Evolutionary conservation across 2,113 vertebrate species (phyloP).

Genomic region (Cephalopholis sonnerati): DNA sequence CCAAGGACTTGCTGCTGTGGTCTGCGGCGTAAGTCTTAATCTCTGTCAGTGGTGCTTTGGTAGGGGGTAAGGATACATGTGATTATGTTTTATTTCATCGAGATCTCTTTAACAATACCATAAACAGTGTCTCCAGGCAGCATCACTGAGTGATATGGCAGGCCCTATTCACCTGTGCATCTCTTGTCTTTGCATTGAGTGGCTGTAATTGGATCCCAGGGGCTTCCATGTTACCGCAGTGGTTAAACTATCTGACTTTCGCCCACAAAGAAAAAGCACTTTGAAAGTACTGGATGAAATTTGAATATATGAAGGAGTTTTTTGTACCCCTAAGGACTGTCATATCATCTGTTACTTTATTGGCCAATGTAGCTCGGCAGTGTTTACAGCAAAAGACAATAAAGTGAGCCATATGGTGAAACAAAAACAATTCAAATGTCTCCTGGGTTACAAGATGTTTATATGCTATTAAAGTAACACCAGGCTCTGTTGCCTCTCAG

Average conservation of each 20-base stretch:
- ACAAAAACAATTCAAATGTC: slow-evolving; percentile 28
- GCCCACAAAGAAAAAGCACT: slow-evolving; percentile 17
- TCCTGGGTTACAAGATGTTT: slow-evolving; percentile 49
- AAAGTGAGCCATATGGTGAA: slow-evolving; percentile 34
- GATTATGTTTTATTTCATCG: slow-evolving; percentile 31
- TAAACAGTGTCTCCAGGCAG: slow-evolving; percentile 28
- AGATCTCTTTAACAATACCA: slow-evolving; percentile 17
- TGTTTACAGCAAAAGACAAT: slow-evolving; percentile 45
- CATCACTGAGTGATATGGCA: not conserved
- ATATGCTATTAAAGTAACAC: slow-evolving; percentile 40
- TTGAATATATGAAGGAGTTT: slow-evolving; percentile 12
- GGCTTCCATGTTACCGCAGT: slow-evolving; percentile 24
- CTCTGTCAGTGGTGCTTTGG: not conserved
- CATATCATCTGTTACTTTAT: slow-evolving; percentile 16
- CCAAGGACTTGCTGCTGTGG: slow-evolving; percentile 91
- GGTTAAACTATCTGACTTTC: slow-evolving; percentile 45
- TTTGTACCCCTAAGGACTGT: slow-evolving; percentile 6
- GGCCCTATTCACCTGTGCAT: slow-evolving; percentile 38
- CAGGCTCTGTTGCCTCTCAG: slow-evolving; percentile 3
- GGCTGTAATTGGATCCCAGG: slow-evolving; percentile 67
- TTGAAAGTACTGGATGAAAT: slow-evolving; percentile 29
- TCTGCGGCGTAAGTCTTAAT: slow-evolving; percentile 88
- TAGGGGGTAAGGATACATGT: not conserved
- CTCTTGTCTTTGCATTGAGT: slow-evolving; percentile 40
- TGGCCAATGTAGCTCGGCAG: slow-evolving; percentile 22